A percentile compares a stretch with the other conserved stretches of the same genome.
Evolutionary conservation across 2,888 invertebrate genomes (phyloP).

Genomic region (Apotomis turbidana): DNA sequence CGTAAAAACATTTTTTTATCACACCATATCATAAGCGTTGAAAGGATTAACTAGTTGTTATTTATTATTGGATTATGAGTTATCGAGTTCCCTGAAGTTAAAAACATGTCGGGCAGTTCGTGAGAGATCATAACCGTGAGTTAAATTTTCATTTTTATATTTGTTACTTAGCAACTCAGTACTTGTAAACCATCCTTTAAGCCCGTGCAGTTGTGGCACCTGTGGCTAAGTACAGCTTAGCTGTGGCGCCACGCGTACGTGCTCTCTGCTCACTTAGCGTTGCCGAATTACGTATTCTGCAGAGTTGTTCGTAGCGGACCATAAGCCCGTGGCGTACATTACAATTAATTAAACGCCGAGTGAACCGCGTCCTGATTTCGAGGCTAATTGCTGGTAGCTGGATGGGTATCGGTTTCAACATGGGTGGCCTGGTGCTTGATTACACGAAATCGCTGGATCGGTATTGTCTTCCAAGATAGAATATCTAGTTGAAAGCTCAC

Average conservation of each 20-base stretch:
- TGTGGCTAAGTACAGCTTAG: slow-evolving; percentile 11
- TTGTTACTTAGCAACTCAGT: no score
- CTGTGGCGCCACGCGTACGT: slow-evolving; percentile 36
- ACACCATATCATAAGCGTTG: no score
- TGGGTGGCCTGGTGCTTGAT: slow-evolving; percentile 34
- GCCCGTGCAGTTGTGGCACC: not conserved
- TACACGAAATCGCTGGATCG: slow-evolving; percentile 19
- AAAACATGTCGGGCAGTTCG: no score
- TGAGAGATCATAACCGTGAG: no score
- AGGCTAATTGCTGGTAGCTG: slow-evolving; percentile 50
- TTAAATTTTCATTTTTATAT: no score
- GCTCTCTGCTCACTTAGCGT: slow-evolving; percentile 37
- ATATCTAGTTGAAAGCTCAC: slow-evolving; percentile 1
- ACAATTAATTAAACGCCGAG: slow-evolving; percentile 59
- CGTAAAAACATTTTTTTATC: no score
- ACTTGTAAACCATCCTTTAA: no score
- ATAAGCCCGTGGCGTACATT: slow-evolving; percentile 64
- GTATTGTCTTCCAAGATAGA: slow-evolving; percentile 20
- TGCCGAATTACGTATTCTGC: slow-evolving; percentile 59
- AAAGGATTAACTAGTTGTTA: no score
- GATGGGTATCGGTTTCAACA: slow-evolving; percentile 32
- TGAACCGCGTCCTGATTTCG: slow-evolving; percentile 57
- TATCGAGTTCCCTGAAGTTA: no score
- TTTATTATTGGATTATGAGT: no score
- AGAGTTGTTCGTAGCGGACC: slow-evolving; percentile 59